These are phyloP conservation scores for Callitettix versicolor DNA, from an alignment of 1,140 invertebrate genomes.

Conservation along the genomic window DNA sequence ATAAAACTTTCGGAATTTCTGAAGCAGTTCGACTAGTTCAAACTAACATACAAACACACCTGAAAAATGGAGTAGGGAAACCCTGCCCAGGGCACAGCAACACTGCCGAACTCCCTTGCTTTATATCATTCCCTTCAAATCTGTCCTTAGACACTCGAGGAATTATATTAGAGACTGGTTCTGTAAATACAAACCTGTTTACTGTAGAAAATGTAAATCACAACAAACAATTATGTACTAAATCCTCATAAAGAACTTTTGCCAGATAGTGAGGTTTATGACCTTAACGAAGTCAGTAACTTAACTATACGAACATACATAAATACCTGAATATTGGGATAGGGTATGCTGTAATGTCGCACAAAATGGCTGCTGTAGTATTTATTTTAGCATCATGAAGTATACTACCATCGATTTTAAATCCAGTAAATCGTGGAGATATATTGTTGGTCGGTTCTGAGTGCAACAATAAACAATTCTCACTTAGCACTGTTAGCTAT, in stretches of 20 bases:
- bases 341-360: constrained; percentile 28
- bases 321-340: constrained; percentile 28
- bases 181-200: constrained; percentile 32
- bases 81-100: constrained; percentile 48
- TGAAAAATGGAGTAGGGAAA: constrained; percentile 53
- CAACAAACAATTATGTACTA: no score
- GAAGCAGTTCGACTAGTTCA: no score
- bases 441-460: constrained; percentile 28
- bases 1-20: no score
- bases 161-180: constrained; percentile 53
- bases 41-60: constrained; percentile 42
- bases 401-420: constrained; percentile 26
- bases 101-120: constrained; percentile 34
- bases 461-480: neutral
- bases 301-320: constrained; percentile 1
- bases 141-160: constrained; percentile 49
- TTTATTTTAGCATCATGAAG: constrained; percentile 15
- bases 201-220: no score
- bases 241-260: no score
- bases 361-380: constrained; percentile 21
- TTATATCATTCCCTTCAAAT: constrained; percentile 38
- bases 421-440: constrained; percentile 22
- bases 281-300: no score
- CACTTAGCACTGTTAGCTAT: neutral
- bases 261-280: no score